Evolutionary conservation across 2,113 vertebrate species (phyloP).

Genomic region (Climacteris rufus): DNA sequence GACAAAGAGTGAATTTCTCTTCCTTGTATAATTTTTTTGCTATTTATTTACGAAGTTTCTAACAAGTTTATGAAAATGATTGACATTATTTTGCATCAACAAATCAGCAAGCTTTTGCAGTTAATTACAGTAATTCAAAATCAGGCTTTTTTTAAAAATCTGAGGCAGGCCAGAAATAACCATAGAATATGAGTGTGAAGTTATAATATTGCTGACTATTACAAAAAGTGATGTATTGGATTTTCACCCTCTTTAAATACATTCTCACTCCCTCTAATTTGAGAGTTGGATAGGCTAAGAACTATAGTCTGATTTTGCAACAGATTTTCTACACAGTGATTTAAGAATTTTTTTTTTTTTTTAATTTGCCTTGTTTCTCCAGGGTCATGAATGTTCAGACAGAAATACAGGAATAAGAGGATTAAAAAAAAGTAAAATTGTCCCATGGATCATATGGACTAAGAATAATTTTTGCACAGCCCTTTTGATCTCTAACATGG

Average conservation of each 20-base stretch:
- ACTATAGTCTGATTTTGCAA: not conserved
- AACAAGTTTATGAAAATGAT: slow-evolving; percentile 62
- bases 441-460: not conserved
- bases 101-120: slow-evolving; percentile 64
- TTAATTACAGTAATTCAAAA: slow-evolving; percentile 73
- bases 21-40: not conserved
- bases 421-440: not conserved
- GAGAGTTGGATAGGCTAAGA: not conserved
- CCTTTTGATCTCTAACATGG: not conserved
- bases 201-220: slow-evolving; percentile 64
- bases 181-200: slow-evolving; percentile 52
- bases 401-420: not conserved
- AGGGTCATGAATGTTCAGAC: not conserved
- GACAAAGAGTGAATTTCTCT: not conserved
- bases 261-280: not conserved
- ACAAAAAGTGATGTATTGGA: slow-evolving; percentile 51
- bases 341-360: not conserved
- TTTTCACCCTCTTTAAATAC: slow-evolving; percentile 36
- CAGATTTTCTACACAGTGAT: not conserved
- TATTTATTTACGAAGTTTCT: slow-evolving; percentile 54
- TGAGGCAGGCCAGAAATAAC: slow-evolving; percentile 65
- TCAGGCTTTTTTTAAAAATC: slow-evolving; percentile 36
- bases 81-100: slow-evolving; percentile 63
- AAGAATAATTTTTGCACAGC: not conserved
- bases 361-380: not conserved